These are phyloP conservation scores for Acrocera orbiculus DNA, from an alignment of 2,888 invertebrate genomes.

Conservation along the genomic window DNA sequence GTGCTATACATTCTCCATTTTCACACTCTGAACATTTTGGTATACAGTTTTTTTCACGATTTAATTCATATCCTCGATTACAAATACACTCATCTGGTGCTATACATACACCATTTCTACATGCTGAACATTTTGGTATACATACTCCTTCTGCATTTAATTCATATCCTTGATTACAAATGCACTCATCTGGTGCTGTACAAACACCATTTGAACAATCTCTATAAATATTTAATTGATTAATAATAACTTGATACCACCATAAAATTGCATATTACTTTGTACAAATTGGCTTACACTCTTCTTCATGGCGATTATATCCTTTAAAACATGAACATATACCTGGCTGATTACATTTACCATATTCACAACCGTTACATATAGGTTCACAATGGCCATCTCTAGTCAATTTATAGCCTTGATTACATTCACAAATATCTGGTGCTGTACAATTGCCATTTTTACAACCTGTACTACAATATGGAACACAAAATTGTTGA, in stretches of 20 bases:
- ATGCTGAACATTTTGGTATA: slow-evolving; percentile 26
- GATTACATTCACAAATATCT: slow-evolving; percentile 24
- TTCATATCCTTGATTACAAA: slow-evolving; percentile 22
- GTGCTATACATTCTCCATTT: slow-evolving; percentile 31
- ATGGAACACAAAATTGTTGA: slow-evolving; percentile 36
- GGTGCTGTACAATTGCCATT: slow-evolving; percentile 35
- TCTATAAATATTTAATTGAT: too few species aligned
- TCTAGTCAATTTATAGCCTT: slow-evolving; percentile 22
- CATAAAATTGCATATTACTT: slow-evolving; percentile 1
- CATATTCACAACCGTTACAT: slow-evolving; percentile 12
- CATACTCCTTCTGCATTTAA: slow-evolving; percentile 25
- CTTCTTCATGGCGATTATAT: slow-evolving; percentile 19
- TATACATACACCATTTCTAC: slow-evolving; percentile 24
- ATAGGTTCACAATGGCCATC: slow-evolving; percentile 14
- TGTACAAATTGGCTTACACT: not conserved
- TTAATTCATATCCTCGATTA: slow-evolving; percentile 19
- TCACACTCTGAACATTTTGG: slow-evolving; percentile 25
- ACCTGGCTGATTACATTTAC: slow-evolving; percentile 32
- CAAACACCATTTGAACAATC: slow-evolving; percentile 37
- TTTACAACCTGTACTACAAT: slow-evolving; percentile 29
- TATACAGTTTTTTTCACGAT: slow-evolving; percentile 17
- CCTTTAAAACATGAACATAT: slow-evolving; percentile 33
- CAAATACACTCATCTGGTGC: too few species aligned
- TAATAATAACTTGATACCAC: too few species aligned
- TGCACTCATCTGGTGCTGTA: slow-evolving; percentile 35